Percentiles rank a stretch among this genome's conserved stretches.
Conservation (phyloP, 2,113 vertebrate genomes). For the Tupaia tana region DNA sequence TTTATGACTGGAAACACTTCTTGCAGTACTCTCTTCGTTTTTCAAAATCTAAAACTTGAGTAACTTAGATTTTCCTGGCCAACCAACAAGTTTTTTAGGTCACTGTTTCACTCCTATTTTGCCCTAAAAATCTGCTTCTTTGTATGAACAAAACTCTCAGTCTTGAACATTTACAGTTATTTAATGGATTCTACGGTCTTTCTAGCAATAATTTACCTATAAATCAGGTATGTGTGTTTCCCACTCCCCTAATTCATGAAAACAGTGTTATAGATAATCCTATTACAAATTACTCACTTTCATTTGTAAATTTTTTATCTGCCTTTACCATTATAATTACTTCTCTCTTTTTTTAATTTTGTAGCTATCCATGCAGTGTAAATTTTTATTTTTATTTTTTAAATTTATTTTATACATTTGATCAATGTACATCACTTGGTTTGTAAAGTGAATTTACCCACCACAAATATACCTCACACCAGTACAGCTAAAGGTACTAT, state of each 20-base stretch:
- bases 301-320: not conserved
- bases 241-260: not conserved
- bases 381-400: too few species aligned
- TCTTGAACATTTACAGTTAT: not conserved
- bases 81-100: not conserved
- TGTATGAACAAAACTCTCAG: not conserved
- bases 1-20: not conserved
- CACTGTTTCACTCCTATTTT: not conserved
- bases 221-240: fast-evolving
- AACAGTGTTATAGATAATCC: too few species aligned
- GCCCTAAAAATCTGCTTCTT: not conserved
- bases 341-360: not conserved
- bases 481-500: too few species aligned
- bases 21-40: not conserved
- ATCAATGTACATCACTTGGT: too few species aligned
- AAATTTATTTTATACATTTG: too few species aligned
- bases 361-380: too few species aligned
- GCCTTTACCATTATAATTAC: not conserved
- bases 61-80: not conserved
- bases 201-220: not conserved
- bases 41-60: not conserved
- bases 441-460: too few species aligned
- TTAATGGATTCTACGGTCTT: not conserved
- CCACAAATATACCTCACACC: too few species aligned
- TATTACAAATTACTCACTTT: not conserved